Percentiles rank a stretch among this genome's conserved stretches.
Evolutionary conservation across 1,140 invertebrate genomes (phyloP).

Genomic region (Dolichoris vasculosae): DNA sequence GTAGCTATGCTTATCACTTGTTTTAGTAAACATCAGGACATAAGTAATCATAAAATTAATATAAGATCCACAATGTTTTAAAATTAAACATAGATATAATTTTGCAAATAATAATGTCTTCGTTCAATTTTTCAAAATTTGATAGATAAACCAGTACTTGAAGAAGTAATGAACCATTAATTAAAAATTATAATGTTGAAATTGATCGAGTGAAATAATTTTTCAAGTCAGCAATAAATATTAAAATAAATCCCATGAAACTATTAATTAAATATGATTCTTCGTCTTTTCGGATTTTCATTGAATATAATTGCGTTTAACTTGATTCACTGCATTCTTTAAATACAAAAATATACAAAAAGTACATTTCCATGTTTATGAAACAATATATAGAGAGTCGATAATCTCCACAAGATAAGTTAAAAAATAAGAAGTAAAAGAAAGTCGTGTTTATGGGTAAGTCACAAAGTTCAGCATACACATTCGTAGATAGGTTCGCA

Average conservation of each 20-base stretch:
- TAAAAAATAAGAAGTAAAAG: slow-evolving; percentile 48
- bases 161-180: background rate
- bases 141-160: background rate
- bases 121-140: background rate
- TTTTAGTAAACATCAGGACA: background rate
- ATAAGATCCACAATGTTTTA: slow-evolving; percentile 13
- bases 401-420: slow-evolving; percentile 28
- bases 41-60: slow-evolving; percentile 39
- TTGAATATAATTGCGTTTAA: background rate
- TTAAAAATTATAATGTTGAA: background rate
- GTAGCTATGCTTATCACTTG: background rate
- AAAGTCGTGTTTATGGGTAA: slow-evolving; percentile 31
- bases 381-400: background rate
- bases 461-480: slow-evolving; percentile 39
- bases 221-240: background rate
- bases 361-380: background rate
- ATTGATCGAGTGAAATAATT: background rate
- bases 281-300: background rate
- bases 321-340: background rate
- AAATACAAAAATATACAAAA: slow-evolving; percentile 17
- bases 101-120: slow-evolving; percentile 1
- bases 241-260: background rate
- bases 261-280: slow-evolving; percentile 11
- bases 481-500: background rate
- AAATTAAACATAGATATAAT: slow-evolving; percentile 16